Evolutionary conservation across 2,797 vertebrate genomes (phyloP).

Genomic region (Odontamblyopus rebecca): DNA sequence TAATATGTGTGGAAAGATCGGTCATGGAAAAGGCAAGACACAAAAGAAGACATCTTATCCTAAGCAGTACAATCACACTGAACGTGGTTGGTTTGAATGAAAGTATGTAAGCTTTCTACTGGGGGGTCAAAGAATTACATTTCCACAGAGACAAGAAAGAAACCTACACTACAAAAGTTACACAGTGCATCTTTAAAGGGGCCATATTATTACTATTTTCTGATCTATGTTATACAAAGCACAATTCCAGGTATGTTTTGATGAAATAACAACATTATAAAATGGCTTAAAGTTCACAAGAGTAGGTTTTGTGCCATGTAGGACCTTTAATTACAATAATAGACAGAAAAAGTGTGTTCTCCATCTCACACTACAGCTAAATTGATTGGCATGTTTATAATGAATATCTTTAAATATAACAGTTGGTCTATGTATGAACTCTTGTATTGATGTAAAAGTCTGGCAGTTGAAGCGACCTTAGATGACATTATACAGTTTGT

Average conservation of each 20-base stretch:
- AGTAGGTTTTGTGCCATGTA: too few species aligned
- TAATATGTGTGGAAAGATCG: background rate
- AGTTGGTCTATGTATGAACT: conserved; percentile 26
- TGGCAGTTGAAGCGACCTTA: conserved; percentile 6
- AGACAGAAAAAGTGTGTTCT: too few species aligned
- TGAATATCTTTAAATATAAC: conserved; percentile 26
- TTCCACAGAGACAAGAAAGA: too few species aligned
- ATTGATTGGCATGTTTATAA: conserved; percentile 18
- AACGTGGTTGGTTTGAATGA: background rate
- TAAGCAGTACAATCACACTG: background rate
- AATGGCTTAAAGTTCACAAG: too few species aligned
- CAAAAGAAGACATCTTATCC: background rate
- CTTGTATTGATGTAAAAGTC: conserved; percentile 1
- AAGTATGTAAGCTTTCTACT: background rate
- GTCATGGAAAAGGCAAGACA: background rate
- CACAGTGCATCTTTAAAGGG: too few species aligned
- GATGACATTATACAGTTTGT: conserved; percentile 4
- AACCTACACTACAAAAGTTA: too few species aligned
- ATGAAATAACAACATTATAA: too few species aligned
- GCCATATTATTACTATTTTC: too few species aligned
- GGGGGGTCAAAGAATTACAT: too few species aligned
- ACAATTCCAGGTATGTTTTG: too few species aligned
- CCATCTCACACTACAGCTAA: background rate
- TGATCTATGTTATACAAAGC: too few species aligned
- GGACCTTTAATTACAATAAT: too few species aligned